Evolutionary conservation across 2,113 vertebrate genomes (phyloP), one percentile per base, ranked within the genome.

Genomic region (Trogon melanurus): DNA sequence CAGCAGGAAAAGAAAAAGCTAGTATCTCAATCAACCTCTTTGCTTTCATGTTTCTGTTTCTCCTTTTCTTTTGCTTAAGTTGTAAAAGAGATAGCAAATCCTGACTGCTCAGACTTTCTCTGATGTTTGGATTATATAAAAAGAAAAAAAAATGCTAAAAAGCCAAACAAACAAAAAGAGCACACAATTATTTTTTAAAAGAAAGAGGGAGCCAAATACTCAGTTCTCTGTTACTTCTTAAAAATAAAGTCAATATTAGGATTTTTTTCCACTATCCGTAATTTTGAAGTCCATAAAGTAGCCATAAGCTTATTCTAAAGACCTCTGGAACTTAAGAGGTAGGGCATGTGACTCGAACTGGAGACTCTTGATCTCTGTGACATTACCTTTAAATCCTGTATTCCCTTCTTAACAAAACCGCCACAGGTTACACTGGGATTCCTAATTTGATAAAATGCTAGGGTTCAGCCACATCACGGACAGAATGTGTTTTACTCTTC

Each of bases 111-210:
- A 16, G 45, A 38, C 34, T 75, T 79, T 65, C 45, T 79, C 20
- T 53, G 51, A 78, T 51, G 4, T 44, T 94, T 66, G 19, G 26
- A 71, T 79, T 85, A 41, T 41, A 41, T 3, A 7, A 84, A 89
- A 79, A 36, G 20, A 44, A 36, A 27, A 51, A 51, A 23, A 41
- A 41, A 41, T 41, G 41, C 3, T 13, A 50, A 50, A 50, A 41
- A 65, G 6, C 4, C 27, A 69, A 38, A 50, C 11, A 79, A 13
- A 0, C 2, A n/a, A 48, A 92, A 60, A 11, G 41, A 3, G 0
- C 22, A 34, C 21, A 1, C 19, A 65, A 84, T 54, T 3, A 36
- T 11, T 4, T 58, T 83, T 47, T 54, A 27, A 0, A 0, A 27
- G 5, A 32, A 23, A 95, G 50, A 86, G 11, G 8, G 9, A 45